Evolutionary conservation across 2,797 vertebrate genomes (phyloP), one percentile per base, ranked within the genome.

Genomic region (Ara ararauna): DNA sequence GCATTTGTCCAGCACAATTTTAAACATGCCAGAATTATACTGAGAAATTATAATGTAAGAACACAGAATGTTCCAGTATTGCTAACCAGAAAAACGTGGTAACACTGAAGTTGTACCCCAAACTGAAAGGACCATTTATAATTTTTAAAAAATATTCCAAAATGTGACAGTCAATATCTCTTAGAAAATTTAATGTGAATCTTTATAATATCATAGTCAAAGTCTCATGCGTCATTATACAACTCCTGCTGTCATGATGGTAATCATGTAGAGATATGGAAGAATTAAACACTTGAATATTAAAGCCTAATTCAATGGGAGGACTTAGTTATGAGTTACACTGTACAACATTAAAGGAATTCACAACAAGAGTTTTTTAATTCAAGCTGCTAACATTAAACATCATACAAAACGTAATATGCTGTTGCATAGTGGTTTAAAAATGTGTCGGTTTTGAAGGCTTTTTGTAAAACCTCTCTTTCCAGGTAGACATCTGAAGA

Each of bases 201-300:
- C 36, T 79, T 84, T 68, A 17, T 14, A 23, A 11, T 29, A 27
- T 53, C 38, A 27, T 5, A 32, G 9, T 36, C 32, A 56, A 40
- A 0, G 0, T 34, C 47, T 17, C 13, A 11, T 11, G 6, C 10
- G 11, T 15, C 18, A 12, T 62, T n/a, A 48, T 30, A 5, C 7
- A 85, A 78, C n/a, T 34, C 15, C 34, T 68, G 15, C 15, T 66
- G 13, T 45, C n/a, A 18, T 21, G 78, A 22, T 3, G 7, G 24
- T 19, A 54, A 62, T 17, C 18, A 20, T 17, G 38, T 34, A 68
- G 18, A 71, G 23, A 56, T 20, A 61, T 1, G 13, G 45, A 91
- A 85, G 36, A 78, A 64, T 71, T 30, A 65, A 85, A 75, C 23
- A 26, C 26, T 34, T 44, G 11, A 78, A 61, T 30, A 68, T 56